Conservation (phyloP, 2,888 invertebrate species). For the Nomada lathburiana region DNA sequence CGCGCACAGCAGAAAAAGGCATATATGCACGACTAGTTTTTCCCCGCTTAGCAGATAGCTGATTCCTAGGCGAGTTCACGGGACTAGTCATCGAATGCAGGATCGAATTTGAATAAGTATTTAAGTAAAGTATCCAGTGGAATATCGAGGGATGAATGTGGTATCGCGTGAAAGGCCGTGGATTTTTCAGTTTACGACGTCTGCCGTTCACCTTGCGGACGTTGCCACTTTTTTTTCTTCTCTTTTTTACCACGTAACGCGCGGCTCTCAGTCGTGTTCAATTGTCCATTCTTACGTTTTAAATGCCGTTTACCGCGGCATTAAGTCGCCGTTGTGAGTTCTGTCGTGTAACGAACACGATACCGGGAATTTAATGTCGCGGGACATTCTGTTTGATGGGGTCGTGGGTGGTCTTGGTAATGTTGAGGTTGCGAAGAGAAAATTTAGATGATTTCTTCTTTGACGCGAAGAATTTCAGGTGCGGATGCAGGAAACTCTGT, state of each 20-base stretch:
- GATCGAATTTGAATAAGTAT: constrained; percentile 62
- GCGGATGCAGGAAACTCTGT: no score
- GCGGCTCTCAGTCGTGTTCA: background rate
- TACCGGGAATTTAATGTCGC: background rate
- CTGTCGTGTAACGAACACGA: background rate
- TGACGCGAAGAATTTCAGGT: no score
- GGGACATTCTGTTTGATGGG: background rate
- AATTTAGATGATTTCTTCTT: no score
- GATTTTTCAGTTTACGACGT: constrained; percentile 18
- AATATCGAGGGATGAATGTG: constrained; percentile 34
- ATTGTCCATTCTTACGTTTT: constrained; percentile 7
- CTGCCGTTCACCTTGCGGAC: constrained; percentile 33
- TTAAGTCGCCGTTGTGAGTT: background rate
- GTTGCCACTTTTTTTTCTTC: background rate
- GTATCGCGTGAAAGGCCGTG: constrained; percentile 13
- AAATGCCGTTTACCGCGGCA: background rate
- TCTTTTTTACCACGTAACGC: constrained; percentile 9
- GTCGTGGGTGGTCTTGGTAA: background rate
- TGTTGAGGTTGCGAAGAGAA: no score
- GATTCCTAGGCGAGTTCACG: constrained; percentile 24
- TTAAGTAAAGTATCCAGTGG: constrained; percentile 42
- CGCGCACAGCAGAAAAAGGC: constrained; percentile 12
- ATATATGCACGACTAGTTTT: constrained; percentile 27
- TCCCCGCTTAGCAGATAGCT: constrained; percentile 15
- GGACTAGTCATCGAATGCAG: constrained; percentile 42